These are phyloP conservation scores for Balanococcus diminutus DNA, from an alignment of 2,888 invertebrate species.

Conservation along the genomic window DNA sequence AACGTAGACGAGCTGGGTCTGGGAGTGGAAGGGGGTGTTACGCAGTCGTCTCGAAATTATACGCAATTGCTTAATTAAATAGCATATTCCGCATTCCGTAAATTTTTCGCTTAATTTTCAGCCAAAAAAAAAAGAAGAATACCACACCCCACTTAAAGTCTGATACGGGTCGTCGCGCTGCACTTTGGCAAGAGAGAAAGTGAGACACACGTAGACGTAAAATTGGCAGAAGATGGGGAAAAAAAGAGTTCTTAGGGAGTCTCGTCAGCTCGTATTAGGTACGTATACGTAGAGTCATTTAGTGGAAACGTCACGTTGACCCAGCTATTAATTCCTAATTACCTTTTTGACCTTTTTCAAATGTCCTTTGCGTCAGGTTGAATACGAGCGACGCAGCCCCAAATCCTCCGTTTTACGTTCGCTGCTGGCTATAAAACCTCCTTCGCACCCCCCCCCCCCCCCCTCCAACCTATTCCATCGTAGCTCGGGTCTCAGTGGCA, in stretches of 20 bases:
- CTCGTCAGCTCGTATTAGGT: neutral
- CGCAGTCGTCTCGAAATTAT: neutral
- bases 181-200: neutral
- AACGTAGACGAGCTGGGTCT: too few species aligned
- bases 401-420: neutral
- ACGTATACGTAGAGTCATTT: constrained; percentile 1
- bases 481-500: too few species aligned
- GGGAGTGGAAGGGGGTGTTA: too few species aligned
- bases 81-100: neutral
- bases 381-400: neutral
- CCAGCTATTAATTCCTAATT: constrained; percentile 49
- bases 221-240: neutral
- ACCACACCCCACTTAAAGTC: neutral
- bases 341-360: constrained; percentile 45
- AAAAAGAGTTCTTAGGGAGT: neutral
- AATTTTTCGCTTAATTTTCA: constrained; percentile 3
- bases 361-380: neutral
- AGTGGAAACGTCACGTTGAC: neutral
- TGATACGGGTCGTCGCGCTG: neutral
- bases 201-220: neutral
- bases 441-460: too few species aligned
- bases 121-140: too few species aligned
- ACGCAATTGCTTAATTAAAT: neutral
- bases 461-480: too few species aligned
- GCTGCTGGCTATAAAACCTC: neutral